phyloP scores from a whole-genome alignment of 2,888 invertebrate species.

The Entomobrya multifasciata region DNA sequence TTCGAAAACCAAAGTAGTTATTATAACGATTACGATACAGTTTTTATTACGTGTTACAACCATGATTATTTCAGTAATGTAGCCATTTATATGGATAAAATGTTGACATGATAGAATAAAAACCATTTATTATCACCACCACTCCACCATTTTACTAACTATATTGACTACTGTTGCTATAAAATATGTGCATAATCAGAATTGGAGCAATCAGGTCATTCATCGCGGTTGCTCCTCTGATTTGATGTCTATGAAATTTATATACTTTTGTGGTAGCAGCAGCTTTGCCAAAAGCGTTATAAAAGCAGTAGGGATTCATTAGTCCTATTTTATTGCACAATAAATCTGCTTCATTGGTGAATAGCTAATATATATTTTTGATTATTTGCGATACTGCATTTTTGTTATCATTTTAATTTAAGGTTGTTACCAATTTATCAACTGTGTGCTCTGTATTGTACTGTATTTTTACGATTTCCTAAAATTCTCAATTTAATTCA shows the following conservation, averaged over 20 bases:
- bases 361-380: neutral
- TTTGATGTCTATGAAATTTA: no score
- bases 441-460: neutral
- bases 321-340: conserved; percentile 33
- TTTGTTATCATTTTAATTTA: conserved; percentile 16
- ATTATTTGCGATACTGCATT: neutral
- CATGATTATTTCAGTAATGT: conserved; percentile 58
- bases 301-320: conserved; percentile 55
- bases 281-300: neutral
- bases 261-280: neutral
- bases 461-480: conserved; percentile 32
- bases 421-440: conserved; percentile 1
- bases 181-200: conserved; percentile 54
- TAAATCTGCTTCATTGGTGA: conserved; percentile 15
- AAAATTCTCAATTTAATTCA: conserved; percentile 12
- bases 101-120: conserved; percentile 51
- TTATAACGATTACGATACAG: conserved; percentile 37
- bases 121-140: conserved; percentile 47
- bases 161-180: neutral
- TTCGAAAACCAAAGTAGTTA: conserved; percentile 1
- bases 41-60: conserved; percentile 56
- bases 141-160: neutral
- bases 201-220: conserved; percentile 65
- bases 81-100: conserved; percentile 65
- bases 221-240: conserved; percentile 25